phyloP scores from a whole-genome alignment of 2,113 vertebrate genomes.

The Glaucomys volans region DNA sequence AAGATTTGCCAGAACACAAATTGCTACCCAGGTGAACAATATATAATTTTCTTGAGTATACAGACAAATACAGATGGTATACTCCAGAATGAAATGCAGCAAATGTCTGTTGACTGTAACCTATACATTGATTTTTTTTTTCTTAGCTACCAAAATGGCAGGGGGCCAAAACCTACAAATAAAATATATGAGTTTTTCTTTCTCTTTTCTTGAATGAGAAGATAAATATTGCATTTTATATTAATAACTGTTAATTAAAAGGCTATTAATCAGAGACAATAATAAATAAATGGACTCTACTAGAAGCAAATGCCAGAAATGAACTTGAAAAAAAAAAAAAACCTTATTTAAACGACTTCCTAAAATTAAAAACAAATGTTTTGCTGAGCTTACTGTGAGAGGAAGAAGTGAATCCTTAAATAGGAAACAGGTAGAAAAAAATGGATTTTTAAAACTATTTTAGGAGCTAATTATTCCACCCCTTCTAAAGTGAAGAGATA shows the following conservation, averaged over 20 bases:
- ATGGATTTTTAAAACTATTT: constrained; percentile 19
- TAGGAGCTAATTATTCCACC: not conserved
- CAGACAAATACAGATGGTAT: constrained; percentile 71
- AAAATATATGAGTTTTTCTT: constrained; percentile 82
- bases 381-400: constrained; percentile 46
- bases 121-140: constrained; percentile 72
- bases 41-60: constrained; percentile 78
- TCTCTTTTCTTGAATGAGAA: constrained; percentile 82
- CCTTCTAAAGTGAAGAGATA: not conserved
- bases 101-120: constrained; percentile 69
- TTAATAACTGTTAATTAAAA: constrained; percentile 86
- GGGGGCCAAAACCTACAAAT: constrained; percentile 83
- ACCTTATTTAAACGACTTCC: constrained; percentile 80
- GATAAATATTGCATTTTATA: constrained; percentile 83
- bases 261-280: constrained; percentile 78
- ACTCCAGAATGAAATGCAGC: constrained; percentile 63
- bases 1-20: constrained; percentile 82
- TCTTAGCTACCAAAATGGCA: constrained; percentile 82
- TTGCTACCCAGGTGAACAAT: constrained; percentile 78
- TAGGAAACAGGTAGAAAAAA: constrained; percentile 21
- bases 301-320: constrained; percentile 81
- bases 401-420: constrained; percentile 65
- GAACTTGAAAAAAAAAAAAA: constrained; percentile 67
- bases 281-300: constrained; percentile 82
- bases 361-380: constrained; percentile 87